Evolutionary conservation across 2,797 vertebrate species (phyloP).

Genomic region (Danio albolineatus): DNA sequence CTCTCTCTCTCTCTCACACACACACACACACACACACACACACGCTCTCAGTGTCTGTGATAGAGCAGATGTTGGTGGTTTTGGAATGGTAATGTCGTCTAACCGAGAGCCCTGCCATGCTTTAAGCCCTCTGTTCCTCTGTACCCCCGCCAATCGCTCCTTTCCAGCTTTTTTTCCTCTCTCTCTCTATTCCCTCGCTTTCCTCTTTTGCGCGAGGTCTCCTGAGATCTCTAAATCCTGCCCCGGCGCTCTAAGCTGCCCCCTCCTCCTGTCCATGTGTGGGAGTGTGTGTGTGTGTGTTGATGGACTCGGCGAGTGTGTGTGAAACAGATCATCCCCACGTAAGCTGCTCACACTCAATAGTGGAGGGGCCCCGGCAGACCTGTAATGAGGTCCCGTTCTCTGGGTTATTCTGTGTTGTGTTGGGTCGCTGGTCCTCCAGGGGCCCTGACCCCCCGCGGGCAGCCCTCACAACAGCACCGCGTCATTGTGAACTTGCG

Average conservation of each 20-base stretch:
- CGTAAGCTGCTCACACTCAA: slow-evolving; percentile 98
- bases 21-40: too few species aligned
- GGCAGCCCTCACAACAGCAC: slow-evolving; percentile 86
- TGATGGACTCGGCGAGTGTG: slow-evolving; percentile 98
- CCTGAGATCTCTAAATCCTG: slow-evolving; percentile 92
- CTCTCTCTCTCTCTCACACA: slow-evolving; percentile 5
- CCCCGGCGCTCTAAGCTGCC: slow-evolving; percentile 55
- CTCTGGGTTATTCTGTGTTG: background rate
- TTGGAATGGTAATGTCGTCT: slow-evolving; percentile 96
- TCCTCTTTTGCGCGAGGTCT: slow-evolving; percentile 80
- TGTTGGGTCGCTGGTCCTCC: background rate
- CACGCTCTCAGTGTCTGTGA: slow-evolving; percentile 37
- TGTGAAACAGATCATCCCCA: slow-evolving; percentile 98
- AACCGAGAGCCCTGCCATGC: slow-evolving; percentile 47
- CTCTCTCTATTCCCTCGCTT: slow-evolving; percentile 50
- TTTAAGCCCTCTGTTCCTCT: slow-evolving; percentile 58
- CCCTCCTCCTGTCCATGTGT: slow-evolving; percentile 68
- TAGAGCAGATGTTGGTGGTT: slow-evolving; percentile 95
- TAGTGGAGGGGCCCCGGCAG: slow-evolving; percentile 94
- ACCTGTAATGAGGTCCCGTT: slow-evolving; percentile 93
- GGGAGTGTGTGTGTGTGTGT: slow-evolving; percentile 90
- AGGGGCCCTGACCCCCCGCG: slow-evolving; percentile 63
- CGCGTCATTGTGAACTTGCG: slow-evolving; percentile 88
- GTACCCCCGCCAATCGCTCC: slow-evolving; percentile 53
- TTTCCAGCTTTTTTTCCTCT: slow-evolving; percentile 41